Evolutionary conservation across 2,888 invertebrate species (phyloP).

Genomic region (Chrysolina americana): DNA sequence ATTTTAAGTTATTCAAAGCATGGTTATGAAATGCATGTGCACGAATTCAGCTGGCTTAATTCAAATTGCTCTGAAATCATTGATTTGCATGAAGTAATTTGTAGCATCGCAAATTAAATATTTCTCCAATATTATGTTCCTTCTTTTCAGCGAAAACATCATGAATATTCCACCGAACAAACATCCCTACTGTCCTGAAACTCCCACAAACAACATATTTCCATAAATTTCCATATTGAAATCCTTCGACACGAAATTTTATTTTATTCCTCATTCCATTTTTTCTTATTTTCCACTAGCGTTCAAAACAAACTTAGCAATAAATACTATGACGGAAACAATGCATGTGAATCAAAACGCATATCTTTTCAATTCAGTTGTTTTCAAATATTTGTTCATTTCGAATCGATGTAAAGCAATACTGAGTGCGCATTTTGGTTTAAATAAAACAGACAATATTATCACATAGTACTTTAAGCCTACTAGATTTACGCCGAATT

Average conservation of each 20-base stretch:
- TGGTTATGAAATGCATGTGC: neutral
- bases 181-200: slow-evolving; percentile 31
- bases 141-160: slow-evolving; percentile 44
- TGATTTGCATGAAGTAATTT: neutral
- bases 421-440: slow-evolving; percentile 42
- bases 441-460: slow-evolving; percentile 53
- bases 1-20: neutral
- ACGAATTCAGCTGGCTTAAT: neutral
- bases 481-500: slow-evolving; percentile 52
- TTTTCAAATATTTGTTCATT: neutral
- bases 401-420: slow-evolving; percentile 46
- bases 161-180: slow-evolving; percentile 40
- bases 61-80: neutral
- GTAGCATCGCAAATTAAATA: neutral
- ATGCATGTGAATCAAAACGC: slow-evolving; percentile 26
- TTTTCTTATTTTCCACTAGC: slow-evolving; percentile 6
- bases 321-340: slow-evolving; percentile 24
- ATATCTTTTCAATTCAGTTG: slow-evolving; percentile 17
- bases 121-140: slow-evolving; percentile 16
- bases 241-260: slow-evolving; percentile 20
- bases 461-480: slow-evolving; percentile 46
- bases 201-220: slow-evolving; percentile 40
- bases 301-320: slow-evolving; percentile 18
- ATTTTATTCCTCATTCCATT: neutral
- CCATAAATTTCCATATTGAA: slow-evolving; percentile 30